Conservation (phyloP, 2,797 vertebrate genomes). For the Gobionotothen gibberifrons region DNA sequence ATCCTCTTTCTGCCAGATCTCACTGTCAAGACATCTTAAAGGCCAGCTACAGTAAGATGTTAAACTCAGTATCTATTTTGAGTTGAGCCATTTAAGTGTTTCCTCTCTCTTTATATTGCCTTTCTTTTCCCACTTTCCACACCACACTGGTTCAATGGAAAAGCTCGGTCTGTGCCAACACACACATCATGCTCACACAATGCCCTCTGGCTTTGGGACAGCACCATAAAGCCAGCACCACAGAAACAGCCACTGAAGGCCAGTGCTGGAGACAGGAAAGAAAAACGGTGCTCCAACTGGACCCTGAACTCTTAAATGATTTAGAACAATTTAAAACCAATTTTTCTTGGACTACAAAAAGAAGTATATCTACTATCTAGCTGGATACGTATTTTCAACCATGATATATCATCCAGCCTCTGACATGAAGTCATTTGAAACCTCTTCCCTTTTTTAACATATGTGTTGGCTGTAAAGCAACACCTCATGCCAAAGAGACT, state of each 20-base stretch:
- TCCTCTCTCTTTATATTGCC: slow-evolving; percentile 27
- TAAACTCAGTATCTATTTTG: slow-evolving; percentile 38
- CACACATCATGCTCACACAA: slow-evolving; percentile 65
- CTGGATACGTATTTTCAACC: slow-evolving; percentile 39
- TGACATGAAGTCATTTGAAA: slow-evolving; percentile 64
- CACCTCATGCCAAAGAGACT: slow-evolving; percentile 63
- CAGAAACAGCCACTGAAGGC: slow-evolving; percentile 45
- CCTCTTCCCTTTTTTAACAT: slow-evolving; percentile 61
- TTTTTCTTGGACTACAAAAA: slow-evolving; percentile 24
- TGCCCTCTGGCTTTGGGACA: slow-evolving; percentile 53
- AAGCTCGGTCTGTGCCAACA: slow-evolving; percentile 63
- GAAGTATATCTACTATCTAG: slow-evolving; percentile 13
- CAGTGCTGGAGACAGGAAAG: slow-evolving; percentile 40
- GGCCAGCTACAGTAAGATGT: slow-evolving; percentile 27
- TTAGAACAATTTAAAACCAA: slow-evolving; percentile 25
- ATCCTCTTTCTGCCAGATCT: not conserved
- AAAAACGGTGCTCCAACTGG: slow-evolving; percentile 52
- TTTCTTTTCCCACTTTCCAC: slow-evolving; percentile 63
- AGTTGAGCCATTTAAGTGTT: slow-evolving; percentile 51
- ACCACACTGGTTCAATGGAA: slow-evolving; percentile 66
- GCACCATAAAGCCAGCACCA: slow-evolving; percentile 55
- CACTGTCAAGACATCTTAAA: slow-evolving; percentile 5
- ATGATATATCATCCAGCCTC: slow-evolving; percentile 36
- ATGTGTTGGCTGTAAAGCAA: slow-evolving; percentile 67
- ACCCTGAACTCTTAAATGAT: slow-evolving; percentile 48